Evolutionary conservation across 2,888 invertebrate genomes (phyloP), one percentile per base, ranked within the genome.

Genomic region (Troides helena): DNA sequence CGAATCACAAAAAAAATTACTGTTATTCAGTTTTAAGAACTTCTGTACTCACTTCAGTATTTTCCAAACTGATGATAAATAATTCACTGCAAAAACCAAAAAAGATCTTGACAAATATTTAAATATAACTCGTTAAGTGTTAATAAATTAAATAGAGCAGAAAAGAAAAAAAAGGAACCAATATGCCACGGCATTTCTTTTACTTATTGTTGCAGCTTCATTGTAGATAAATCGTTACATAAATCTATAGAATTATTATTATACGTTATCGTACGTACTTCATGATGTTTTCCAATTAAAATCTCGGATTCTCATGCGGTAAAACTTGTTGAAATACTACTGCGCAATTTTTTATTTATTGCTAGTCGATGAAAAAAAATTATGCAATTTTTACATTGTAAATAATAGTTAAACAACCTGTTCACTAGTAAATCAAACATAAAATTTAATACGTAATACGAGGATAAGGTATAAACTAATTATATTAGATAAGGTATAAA

Each of bases 281-380:
- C 23, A 43, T 30, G 23, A 30, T 59, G 5, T 18, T 58, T 58
- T 43, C 57, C 57, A 65, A 57, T 58, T 65, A 43, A 58, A 58
- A 57, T 58, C 17, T 23, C 18, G n/a, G 17, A 64, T 64, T 36
- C 56, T 21, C 59, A 30, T 30, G 18, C 7, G 3, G 17, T 17
- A 25, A 17, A 23, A 59, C 21, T 59, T 23, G 21, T 57, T 57
- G 10, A 57, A 57, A 57, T 57, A 57, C 21, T 18, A 50, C 18
- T 50, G 50, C 50, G 18, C 50, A 50, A 18, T 50, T 17, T 50
- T 46, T 50, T 4, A 18, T 50, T 50, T 18, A 50, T 17, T 17
- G 17, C 50, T 50, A 1, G 50, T 50, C 14, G 17, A 17, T 50
- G 50, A 18, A 0, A 50, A 17, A 3, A 50, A 50, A 14, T 14